A percentile compares a stretch with the other conserved stretches of the same genome.
phyloP scores from a whole-genome alignment of 2,888 invertebrate species.

The Drosophila nr. medialis region DNA sequence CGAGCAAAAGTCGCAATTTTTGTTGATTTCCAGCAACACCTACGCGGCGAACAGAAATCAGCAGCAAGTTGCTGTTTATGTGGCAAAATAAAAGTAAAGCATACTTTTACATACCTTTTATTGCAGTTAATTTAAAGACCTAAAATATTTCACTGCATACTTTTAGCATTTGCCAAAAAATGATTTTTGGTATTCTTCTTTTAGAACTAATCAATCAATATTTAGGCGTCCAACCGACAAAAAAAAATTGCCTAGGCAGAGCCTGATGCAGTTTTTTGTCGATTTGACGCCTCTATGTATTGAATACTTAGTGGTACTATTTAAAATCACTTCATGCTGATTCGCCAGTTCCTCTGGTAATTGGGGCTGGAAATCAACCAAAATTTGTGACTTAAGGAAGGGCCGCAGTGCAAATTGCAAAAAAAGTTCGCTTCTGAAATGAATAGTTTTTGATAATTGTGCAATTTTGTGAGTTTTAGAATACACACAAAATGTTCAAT shows the following conservation, averaged over 20 bases:
- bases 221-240: too few relatives aligned
- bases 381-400: background rate
- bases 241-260: too few relatives aligned
- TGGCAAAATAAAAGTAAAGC: background rate
- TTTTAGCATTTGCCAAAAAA: background rate
- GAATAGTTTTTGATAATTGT: background rate
- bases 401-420: too few relatives aligned
- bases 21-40: background rate
- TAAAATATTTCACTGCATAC: background rate
- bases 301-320: too few relatives aligned
- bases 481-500: background rate
- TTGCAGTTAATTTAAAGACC: accelerated
- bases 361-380: background rate
- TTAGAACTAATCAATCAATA: too few relatives aligned
- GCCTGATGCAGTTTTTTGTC: too few relatives aligned
- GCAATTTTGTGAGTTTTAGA: background rate
- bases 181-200: too few relatives aligned
- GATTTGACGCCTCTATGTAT: too few relatives aligned
- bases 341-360: too few relatives aligned
- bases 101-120: background rate
- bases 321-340: too few relatives aligned
- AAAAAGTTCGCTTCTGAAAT: background rate
- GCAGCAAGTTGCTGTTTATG: background rate
- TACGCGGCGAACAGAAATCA: background rate
- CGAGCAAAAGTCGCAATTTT: background rate